Conservation (phyloP, 2,113 vertebrate species). For the Otocyon megalotis region DNA sequence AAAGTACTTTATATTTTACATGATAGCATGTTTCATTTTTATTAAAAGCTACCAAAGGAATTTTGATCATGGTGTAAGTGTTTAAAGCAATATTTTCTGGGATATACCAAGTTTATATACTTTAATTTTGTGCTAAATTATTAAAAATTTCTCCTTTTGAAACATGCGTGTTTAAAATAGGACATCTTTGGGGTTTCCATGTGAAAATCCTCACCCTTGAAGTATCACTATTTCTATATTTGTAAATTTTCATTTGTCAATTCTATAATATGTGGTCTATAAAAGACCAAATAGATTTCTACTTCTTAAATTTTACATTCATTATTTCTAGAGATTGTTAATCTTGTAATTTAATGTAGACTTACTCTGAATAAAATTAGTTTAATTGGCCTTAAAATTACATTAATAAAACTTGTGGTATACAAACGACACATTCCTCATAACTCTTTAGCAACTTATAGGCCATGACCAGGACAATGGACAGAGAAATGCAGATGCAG, state of each 20-base stretch:
- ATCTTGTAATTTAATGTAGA: slow-evolving; percentile 89
- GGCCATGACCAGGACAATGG: neutral
- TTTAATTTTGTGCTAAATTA: slow-evolving; percentile 82
- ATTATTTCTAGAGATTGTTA: slow-evolving; percentile 86
- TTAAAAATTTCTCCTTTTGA: slow-evolving; percentile 81
- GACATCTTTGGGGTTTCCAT: slow-evolving; percentile 75
- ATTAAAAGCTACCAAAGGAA: slow-evolving; percentile 87
- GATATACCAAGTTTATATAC: slow-evolving; percentile 83
- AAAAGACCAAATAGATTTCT: slow-evolving; percentile 77
- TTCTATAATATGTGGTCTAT: slow-evolving; percentile 71
- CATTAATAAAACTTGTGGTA: slow-evolving; percentile 67
- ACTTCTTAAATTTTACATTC: slow-evolving; percentile 75
- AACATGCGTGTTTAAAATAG: slow-evolving; percentile 77
- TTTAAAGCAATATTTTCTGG: slow-evolving; percentile 86
- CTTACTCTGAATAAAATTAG: slow-evolving; percentile 80
- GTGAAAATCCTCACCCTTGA: slow-evolving; percentile 78
- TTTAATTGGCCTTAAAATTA: slow-evolving; percentile 74
- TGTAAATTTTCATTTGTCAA: slow-evolving; percentile 80
- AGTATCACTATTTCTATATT: slow-evolving; percentile 79
- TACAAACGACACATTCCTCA: neutral
- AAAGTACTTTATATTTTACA: slow-evolving; percentile 83
- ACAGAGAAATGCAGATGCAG: neutral
- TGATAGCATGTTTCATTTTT: slow-evolving; percentile 83
- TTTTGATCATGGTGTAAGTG: slow-evolving; percentile 83
- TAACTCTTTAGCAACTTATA: neutral